Base-by-base conservation (phyloP, 2,888 invertebrate genomes). In the Chironomus riparius region DNA sequence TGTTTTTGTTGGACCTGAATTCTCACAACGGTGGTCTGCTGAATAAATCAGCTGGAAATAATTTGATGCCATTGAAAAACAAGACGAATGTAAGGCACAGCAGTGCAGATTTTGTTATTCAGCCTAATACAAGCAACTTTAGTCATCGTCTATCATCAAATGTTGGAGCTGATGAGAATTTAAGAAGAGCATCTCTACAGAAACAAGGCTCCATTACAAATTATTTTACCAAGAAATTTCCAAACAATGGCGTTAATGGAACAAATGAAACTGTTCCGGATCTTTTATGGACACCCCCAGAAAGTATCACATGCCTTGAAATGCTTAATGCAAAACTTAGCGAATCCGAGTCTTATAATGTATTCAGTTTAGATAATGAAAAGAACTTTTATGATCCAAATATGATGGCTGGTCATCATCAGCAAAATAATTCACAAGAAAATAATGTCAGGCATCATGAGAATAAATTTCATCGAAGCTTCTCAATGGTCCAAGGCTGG, bases 1-100 rank as follows among this genome's bases (percentile, higher is more conserved):
- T 95, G 83, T 98, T 98, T 82, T 85, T 98, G 12, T 86, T 98
- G 77, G 97, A 97, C 81, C 83, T 98, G 75, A 76, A 76, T 48
- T 76, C 76, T 15, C 69, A 69, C 47, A 76, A 76, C 69, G 76
- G 76, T 56, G 76, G 76, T 18, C 21, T 76, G n/a, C 18, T 74
- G 22, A 74, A 74, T 47, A 76, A 76, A 24, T 24, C 76, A 13
- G 13, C 48, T 10, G 69, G 48, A 12, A 69, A 69, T 18, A 76
- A 76, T 61, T 22, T 76, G 4, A 48, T 76, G 76, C 69, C 76
- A 38, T 38, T 69, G 50, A 76, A 76, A 22, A 69, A 28, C n/a
- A 76, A 69, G 47, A n/a, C 56, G 12, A 47, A 6, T 10, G 15
- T 28, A 12, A 12, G 69, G n/a, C 69, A 69, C 21, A 76, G 68